Conservation (phyloP, 2,113 vertebrate genomes). For the Acinonyx jubatus region DNA sequence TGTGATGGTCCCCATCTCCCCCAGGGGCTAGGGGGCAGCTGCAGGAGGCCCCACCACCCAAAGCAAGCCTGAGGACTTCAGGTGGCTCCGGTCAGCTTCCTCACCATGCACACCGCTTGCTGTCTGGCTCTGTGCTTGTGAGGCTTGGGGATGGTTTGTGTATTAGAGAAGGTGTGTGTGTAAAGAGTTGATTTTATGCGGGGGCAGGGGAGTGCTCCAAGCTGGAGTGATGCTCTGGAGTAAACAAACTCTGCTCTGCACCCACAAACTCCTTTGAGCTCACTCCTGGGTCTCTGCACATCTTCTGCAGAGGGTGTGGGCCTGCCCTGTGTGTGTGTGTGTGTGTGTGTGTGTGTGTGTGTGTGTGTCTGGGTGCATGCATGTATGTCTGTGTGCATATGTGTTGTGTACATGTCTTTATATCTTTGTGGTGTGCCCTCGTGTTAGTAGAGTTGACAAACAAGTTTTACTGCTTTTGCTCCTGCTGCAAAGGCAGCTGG, state of each 20-base stretch:
- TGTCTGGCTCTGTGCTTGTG: rapidly evolving
- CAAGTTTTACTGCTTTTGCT: conserved; percentile 69
- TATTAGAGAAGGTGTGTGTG: not conserved
- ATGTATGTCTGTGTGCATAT: not conserved
- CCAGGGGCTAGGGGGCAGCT: not conserved
- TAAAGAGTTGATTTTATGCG: not conserved
- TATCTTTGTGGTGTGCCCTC: not conserved
- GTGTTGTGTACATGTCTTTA: not conserved
- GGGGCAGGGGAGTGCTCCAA: not conserved
- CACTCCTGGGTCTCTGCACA: not conserved
- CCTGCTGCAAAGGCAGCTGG: not conserved
- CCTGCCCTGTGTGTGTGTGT: not conserved
- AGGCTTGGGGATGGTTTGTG: not conserved
- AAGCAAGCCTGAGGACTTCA: not conserved
- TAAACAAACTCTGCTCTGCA: too few relatives aligned
- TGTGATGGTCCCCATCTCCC: not conserved
- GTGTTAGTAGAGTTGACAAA: conserved; percentile 45
- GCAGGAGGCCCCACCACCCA: not conserved
- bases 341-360: not conserved
- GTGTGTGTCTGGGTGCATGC: not conserved
- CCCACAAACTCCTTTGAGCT: not conserved
- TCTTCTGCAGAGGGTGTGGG: not conserved
- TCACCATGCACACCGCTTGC: rapidly evolving
- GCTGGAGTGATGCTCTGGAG: not conserved
- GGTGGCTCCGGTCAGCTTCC: not conserved